These are phyloP conservation scores for Calosoma granatense DNA, from an alignment of 1,140 invertebrate species.

Conservation along the genomic window DNA sequence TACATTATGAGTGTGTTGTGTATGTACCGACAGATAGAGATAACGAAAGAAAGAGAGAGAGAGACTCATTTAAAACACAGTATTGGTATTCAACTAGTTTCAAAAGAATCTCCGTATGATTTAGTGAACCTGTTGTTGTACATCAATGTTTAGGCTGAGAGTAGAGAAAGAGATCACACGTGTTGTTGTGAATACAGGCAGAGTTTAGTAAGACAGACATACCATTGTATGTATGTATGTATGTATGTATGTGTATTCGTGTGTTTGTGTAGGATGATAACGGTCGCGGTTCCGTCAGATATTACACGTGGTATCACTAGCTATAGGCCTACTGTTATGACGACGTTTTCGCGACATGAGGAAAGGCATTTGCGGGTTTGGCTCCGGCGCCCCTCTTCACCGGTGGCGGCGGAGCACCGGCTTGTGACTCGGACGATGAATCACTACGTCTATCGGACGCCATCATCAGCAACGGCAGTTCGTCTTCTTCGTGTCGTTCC, in stretches of 20 bases:
- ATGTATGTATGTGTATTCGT: background rate
- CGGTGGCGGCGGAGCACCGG: background rate
- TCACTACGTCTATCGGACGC: background rate
- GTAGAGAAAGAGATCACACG: no score
- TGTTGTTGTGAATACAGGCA: no score
- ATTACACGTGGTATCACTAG: background rate
- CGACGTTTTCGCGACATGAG: background rate
- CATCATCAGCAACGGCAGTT: background rate
- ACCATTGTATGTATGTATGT: background rate
- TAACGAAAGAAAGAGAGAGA: no score
- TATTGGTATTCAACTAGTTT: no score
- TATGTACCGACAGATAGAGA: no score
- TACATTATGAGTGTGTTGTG: no score
- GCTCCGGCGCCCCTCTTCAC: background rate
- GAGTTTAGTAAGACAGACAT: no score
- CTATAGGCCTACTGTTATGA: constrained; percentile 2
- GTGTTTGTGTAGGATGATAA: background rate
- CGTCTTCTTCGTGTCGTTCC: background rate
- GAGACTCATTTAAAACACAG: no score
- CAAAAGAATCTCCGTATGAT: no score
- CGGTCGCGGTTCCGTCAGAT: background rate
- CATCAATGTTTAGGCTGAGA: no score
- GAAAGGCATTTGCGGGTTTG: constrained; percentile 3
- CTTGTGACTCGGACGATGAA: background rate
- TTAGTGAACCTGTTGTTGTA: no score